phyloP scores from a whole-genome alignment of 1,140 invertebrate species.

The Diplogasteroides magnus region DNA sequence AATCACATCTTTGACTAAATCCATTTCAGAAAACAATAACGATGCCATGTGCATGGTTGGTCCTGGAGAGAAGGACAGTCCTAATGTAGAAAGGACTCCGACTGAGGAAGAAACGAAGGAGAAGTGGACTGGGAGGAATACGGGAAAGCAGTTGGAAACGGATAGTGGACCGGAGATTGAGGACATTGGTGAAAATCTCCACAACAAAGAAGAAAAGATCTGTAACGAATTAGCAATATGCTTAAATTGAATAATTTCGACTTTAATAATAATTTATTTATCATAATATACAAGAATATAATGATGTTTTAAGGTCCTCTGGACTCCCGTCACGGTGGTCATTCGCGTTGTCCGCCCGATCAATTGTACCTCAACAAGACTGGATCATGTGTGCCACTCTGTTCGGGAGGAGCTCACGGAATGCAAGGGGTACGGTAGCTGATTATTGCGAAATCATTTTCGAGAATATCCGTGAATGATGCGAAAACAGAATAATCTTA shows the following conservation, averaged over 20 bases:
- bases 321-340: background rate
- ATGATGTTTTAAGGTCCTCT: background rate
- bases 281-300: too few species aligned
- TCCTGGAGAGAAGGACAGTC: constrained; percentile 23
- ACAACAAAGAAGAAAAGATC: too few species aligned
- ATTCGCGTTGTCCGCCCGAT: constrained; percentile 16
- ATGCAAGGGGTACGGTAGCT: constrained; percentile 21
- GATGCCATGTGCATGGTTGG: constrained; percentile 39
- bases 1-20: constrained; percentile 57
- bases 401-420: constrained; percentile 26
- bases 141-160: background rate
- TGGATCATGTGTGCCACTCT: constrained; percentile 31
- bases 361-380: constrained; percentile 34
- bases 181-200: too few species aligned
- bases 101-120: constrained; percentile 5
- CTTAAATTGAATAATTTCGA: too few species aligned
- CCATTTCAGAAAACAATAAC: constrained; percentile 31
- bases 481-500: too few species aligned
- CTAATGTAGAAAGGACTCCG: constrained; percentile 12
- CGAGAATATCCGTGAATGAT: too few species aligned
- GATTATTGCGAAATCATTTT: too few species aligned
- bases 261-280: too few species aligned
- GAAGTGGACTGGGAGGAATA: constrained; percentile 2
- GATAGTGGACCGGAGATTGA: background rate
- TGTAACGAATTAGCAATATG: too few species aligned